Conservation (phyloP, 2,113 vertebrate genomes). For the Pardalotus punctatus region DNA sequence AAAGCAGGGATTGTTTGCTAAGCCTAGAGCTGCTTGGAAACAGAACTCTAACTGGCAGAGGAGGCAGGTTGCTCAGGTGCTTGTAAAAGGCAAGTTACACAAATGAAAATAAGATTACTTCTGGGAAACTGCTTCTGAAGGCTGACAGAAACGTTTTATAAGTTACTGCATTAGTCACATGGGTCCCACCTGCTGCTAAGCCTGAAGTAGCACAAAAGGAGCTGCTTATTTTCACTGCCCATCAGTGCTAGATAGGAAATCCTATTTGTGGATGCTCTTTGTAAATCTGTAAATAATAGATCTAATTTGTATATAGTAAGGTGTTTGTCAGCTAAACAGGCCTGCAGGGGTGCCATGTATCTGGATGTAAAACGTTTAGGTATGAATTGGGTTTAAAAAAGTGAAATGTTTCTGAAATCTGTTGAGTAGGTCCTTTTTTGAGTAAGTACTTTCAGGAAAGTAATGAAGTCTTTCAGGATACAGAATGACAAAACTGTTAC, state of each 20-base stretch:
- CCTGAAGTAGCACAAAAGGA: background rate
- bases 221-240: background rate
- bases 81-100: background rate
- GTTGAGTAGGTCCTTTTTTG: background rate
- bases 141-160: background rate
- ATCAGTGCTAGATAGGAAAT: background rate
- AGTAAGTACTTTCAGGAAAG: background rate
- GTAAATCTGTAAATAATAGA: background rate
- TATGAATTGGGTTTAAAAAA: background rate
- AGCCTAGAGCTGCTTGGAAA: background rate
- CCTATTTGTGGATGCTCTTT: background rate
- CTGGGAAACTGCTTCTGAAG: background rate
- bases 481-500: background rate
- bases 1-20: background rate
- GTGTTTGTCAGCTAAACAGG: background rate
- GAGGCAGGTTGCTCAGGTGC: background rate
- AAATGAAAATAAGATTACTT: background rate
- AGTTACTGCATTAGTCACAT: background rate
- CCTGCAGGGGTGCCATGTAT: background rate
- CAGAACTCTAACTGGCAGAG: background rate
- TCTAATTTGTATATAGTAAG: background rate
- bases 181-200: background rate
- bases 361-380: background rate
- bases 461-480: background rate
- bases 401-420: background rate